Percentiles rank a stretch among this genome's conserved stretches.
These are phyloP conservation scores for Drymonia ruficornis DNA, from an alignment of 2,888 invertebrate species.

Conservation along the genomic window DNA sequence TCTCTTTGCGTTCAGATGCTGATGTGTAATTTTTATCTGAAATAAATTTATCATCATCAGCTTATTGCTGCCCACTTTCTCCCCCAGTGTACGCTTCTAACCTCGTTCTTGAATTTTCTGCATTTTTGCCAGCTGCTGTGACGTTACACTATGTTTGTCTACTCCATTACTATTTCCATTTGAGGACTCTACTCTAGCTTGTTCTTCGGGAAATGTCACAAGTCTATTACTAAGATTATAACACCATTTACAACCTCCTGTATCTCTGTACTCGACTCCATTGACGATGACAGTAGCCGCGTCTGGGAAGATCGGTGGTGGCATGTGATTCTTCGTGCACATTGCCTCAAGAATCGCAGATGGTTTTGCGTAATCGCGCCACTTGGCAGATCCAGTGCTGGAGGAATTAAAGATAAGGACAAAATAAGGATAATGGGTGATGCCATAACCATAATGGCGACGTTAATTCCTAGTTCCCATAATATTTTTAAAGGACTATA, in stretches of 20 bases:
- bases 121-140: too few relatives aligned
- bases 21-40: constrained; percentile 47
- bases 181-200: too few relatives aligned
- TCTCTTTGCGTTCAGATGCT: constrained; percentile 86
- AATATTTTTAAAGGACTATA: too few relatives aligned
- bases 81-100: too few relatives aligned
- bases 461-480: too few relatives aligned
- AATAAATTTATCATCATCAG: neutral
- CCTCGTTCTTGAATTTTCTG: too few relatives aligned
- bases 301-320: constrained; percentile 54
- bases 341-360: constrained; percentile 88
- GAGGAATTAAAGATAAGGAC: constrained; percentile 3
- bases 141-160: too few relatives aligned
- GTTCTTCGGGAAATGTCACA: too few relatives aligned
- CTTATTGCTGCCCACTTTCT: neutral
- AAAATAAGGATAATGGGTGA: too few relatives aligned
- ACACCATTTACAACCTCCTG: constrained; percentile 18
- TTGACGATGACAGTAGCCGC: constrained; percentile 57
- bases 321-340: constrained; percentile 86
- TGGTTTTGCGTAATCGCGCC: constrained; percentile 91
- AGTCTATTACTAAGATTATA: too few relatives aligned
- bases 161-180: too few relatives aligned
- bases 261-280: constrained; percentile 63
- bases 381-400: constrained; percentile 88
- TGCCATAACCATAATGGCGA: too few relatives aligned